Base-by-base conservation (phyloP, 2,797 vertebrate species). In the Pangasius macronema region DNA sequence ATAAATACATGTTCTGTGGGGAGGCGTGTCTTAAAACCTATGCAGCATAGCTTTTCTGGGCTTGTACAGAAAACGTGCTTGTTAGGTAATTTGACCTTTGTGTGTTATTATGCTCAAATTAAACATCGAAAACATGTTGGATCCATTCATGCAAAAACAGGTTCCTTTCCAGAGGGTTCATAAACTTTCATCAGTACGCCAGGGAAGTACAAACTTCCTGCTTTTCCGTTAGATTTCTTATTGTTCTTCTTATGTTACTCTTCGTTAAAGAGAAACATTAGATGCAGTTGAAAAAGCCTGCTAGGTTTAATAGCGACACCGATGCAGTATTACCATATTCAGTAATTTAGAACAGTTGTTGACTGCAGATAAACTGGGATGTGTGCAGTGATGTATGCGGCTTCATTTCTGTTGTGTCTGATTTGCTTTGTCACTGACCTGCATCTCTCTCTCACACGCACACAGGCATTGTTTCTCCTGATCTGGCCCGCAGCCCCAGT, bases 391-490 rank as follows among this genome's bases (percentile, higher is more conserved):
- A 79, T 33, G 2, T 3, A 20, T 65, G 14, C 6, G 10, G 13
- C 14, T 42, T 46, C 14, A 18, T 46, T 82, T 46, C 22, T 30
- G 14, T 63, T 65, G 51, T 13, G 33, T 24, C 30, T 59, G 51
- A 82, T 46, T 82, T 63, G 22, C 20, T 72, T 63, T 13, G 36
- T 84, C 27, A 39, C 46, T 46, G 46, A 46, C 11, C 22, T 42
- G 39, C 20, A 42, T 83, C 68, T 75, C 84, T 36, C 83, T 83
- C 68, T 75, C 84, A 33, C 83, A 63, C 75, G 79, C 7, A n/a
- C 4, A 3, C 90, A 99, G 98, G 98, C 91, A 96, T 99, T 10
- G 97, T 97, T 0, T 97, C 97, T 85, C 92, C 91, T 61, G 91
- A 94, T 7, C 94, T 97, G 85, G 96, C 96, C 4, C 94, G 96